Conservation (phyloP, 2,113 vertebrate genomes). For the Anseranas semipalmata region DNA sequence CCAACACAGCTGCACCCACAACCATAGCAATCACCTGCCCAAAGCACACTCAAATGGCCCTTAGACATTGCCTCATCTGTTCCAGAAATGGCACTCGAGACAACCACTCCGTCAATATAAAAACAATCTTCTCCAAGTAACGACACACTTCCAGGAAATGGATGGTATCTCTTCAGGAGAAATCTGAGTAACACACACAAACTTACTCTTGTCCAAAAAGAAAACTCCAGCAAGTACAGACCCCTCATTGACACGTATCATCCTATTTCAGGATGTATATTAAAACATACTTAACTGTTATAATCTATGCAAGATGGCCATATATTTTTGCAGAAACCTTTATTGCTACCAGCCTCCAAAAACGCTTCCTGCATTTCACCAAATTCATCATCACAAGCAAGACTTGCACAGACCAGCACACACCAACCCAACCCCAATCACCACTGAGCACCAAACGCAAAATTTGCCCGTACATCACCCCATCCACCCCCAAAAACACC, state of each 20-base stretch:
- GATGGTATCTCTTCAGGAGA: background rate
- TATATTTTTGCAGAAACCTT: background rate
- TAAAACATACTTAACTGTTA: background rate
- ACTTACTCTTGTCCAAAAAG: background rate
- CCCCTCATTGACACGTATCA: background rate
- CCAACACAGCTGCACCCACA: background rate
- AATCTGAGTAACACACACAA: background rate
- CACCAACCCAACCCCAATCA: background rate
- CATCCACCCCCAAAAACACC: background rate
- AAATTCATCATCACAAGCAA: background rate
- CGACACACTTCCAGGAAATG: accelerated
- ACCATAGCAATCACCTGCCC: background rate
- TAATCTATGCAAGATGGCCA: background rate
- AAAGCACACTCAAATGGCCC: background rate
- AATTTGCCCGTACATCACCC: background rate
- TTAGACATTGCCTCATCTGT: background rate
- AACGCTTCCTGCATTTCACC: background rate
- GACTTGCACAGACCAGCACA: background rate
- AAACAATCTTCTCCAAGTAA: background rate
- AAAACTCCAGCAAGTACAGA: background rate
- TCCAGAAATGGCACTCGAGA: background rate
- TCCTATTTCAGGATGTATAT: background rate
- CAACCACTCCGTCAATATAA: background rate
- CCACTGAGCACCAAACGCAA: background rate
- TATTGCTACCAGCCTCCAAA: background rate